Evolutionary conservation across 2,797 vertebrate species (phyloP), one percentile per base, ranked within the genome.

Genomic region (Sebastes steindachneri): DNA sequence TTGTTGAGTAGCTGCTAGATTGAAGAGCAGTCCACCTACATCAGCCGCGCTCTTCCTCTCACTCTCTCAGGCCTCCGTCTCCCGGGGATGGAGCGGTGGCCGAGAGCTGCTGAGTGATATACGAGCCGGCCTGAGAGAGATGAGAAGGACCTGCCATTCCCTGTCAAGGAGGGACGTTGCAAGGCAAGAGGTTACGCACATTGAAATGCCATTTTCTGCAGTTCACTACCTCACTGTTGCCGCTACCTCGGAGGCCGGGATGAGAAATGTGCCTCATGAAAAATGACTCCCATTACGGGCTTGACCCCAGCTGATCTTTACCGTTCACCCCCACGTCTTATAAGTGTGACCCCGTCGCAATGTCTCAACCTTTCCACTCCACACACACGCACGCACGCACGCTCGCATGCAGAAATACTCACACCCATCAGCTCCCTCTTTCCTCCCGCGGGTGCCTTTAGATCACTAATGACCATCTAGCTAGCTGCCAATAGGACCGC

Each of bases 201-300:
- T 93, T 90, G 83, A 91, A 93, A 92, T 91, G 89, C 86, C 88
- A 92, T 93, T 93, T 93, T 83, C 87, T 26, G 81, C 87, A 86
- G 41, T 88, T 87, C 86, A 84, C 85, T 87, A 82, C 86, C 83
- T 83, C 85, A 73, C 88, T 78, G 76, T 79, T 11, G n/a, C 77
- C 23, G 25, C 83, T 66, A 64, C 70, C 79, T 81, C 33, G 0
- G 28, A 77, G 51, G 68, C 29, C 2, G 0, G 35, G 75, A 82
- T 57, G 81, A 92, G 84, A 74, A 93, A 92, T 80, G 85, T 17
- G 23, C 71, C 79, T 77, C 57, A 69, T 94, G 94, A 95, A 93
- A 96, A 94, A 96, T 95, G 92, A 82, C 86, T 86, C 84, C 91
- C 80, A 93, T 95, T 95, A 93, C 72, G 67, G 55, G 31, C 23